These are phyloP conservation scores for Strigamia transsilvanica DNA, from an alignment of 2,888 invertebrate species.

Conservation along the genomic window DNA sequence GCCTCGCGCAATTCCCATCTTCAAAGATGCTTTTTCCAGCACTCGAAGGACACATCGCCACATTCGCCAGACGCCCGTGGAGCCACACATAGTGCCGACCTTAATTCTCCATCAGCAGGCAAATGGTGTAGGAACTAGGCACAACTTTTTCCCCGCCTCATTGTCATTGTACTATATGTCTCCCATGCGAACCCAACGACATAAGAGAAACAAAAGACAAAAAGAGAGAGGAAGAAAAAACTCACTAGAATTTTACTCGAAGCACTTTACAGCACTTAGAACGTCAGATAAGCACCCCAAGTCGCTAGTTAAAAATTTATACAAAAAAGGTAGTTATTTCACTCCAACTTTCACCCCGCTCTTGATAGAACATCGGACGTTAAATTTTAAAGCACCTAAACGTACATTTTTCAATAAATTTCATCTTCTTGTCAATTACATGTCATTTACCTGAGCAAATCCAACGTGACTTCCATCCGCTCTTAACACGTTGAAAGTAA, in stretches of 20 bases:
- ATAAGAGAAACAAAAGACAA: conserved; percentile 11
- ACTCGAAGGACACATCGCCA: conserved; percentile 36
- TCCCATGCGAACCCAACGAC: conserved; percentile 26
- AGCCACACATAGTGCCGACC: conserved; percentile 36
- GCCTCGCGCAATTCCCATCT: conserved; percentile 44
- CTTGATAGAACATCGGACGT: not conserved
- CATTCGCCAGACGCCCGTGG: conserved; percentile 33
- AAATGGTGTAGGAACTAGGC: conserved; percentile 42
- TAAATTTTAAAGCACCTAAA: not conserved
- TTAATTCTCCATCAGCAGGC: conserved; percentile 42
- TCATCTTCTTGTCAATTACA: not conserved
- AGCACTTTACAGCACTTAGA: conserved; percentile 39
- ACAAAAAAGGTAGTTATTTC: conserved; percentile 25
- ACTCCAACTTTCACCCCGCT: not conserved
- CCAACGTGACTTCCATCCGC: conserved; percentile 82
- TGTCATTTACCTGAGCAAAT: conserved; percentile 78
- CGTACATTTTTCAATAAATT: not conserved
- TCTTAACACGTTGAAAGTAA: conserved; percentile 86
- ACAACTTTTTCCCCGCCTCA: conserved; percentile 42
- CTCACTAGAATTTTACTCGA: conserved; percentile 12
- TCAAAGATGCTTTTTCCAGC: conserved; percentile 20
- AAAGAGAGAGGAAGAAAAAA: not conserved
- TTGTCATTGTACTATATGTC: conserved; percentile 33
- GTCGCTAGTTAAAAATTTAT: conserved; percentile 30
- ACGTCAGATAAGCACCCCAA: conserved; percentile 27